phyloP scores from a whole-genome alignment of 2,113 vertebrate genomes.

The Scolopax mira region DNA sequence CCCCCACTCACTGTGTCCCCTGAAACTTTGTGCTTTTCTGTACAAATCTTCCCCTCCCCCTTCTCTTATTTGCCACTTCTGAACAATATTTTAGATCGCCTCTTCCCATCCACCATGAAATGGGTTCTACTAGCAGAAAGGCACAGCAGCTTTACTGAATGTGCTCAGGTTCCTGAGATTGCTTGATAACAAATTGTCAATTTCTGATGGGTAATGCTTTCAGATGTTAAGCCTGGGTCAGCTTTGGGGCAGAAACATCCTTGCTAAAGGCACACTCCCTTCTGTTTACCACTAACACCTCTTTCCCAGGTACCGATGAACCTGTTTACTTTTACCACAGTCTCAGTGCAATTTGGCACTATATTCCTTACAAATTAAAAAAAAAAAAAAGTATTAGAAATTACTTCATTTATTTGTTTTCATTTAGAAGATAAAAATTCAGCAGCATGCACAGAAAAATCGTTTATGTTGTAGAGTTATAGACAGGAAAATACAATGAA shows the following conservation, averaged over 20 bases:
- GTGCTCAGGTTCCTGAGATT: not conserved
- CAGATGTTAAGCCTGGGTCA: not conserved
- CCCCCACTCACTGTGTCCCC: not conserved
- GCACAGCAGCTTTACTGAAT: not conserved
- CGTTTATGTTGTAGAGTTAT: not conserved
- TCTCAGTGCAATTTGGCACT: not conserved
- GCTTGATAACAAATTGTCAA: not conserved
- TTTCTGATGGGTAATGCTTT: not conserved
- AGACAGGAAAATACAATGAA: not conserved
- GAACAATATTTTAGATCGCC: not conserved
- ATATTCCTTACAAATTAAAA: not conserved
- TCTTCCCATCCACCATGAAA: constrained; percentile 2
- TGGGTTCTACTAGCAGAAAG: not conserved
- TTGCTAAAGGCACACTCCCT: not conserved
- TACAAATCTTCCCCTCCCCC: not conserved
- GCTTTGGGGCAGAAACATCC: not conserved
- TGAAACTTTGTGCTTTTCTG: not conserved
- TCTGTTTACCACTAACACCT: not conserved
- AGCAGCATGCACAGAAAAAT: not conserved
- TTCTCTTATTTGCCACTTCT: not conserved
- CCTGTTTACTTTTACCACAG: not conserved
- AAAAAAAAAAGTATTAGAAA: not conserved
- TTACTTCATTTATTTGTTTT: not conserved
- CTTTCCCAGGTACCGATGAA: not conserved
- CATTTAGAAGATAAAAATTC: not conserved